Evolutionary conservation across 2,113 vertebrate genomes (phyloP).

Genomic region (Muntiacus reevesi): DNA sequence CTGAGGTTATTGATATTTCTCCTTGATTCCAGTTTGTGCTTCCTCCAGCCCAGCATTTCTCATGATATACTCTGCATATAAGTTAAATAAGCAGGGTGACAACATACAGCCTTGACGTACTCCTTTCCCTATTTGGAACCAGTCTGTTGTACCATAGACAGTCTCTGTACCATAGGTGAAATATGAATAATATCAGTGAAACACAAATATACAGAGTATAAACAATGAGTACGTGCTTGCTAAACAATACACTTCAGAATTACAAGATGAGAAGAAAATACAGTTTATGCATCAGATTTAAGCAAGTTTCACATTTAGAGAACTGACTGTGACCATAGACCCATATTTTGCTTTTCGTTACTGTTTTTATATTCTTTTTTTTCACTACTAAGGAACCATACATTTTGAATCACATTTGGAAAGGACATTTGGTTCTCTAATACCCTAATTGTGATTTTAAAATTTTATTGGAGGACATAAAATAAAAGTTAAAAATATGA

Average conservation of each 20-base stretch:
- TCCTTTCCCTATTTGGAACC: neutral
- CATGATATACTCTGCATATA: neutral
- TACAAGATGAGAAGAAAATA: constrained; percentile 3
- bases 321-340: neutral
- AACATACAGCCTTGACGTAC: fast-evolving
- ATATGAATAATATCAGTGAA: neutral
- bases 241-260: neutral
- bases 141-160: neutral
- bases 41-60: neutral
- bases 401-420: neutral
- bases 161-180: neutral
- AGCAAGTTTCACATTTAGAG: neutral
- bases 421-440: neutral
- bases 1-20: neutral
- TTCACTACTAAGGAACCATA: neutral
- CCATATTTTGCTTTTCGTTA: neutral
- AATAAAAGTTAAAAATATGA: neutral
- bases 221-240: neutral
- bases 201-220: neutral
- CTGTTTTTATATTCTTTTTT: neutral
- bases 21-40: neutral
- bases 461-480: neutral
- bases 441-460: neutral
- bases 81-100: neutral
- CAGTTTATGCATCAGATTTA: neutral